Base-by-base conservation (phyloP, 2,797 vertebrate genomes). In the Paedocypris micromegethes region DNA sequence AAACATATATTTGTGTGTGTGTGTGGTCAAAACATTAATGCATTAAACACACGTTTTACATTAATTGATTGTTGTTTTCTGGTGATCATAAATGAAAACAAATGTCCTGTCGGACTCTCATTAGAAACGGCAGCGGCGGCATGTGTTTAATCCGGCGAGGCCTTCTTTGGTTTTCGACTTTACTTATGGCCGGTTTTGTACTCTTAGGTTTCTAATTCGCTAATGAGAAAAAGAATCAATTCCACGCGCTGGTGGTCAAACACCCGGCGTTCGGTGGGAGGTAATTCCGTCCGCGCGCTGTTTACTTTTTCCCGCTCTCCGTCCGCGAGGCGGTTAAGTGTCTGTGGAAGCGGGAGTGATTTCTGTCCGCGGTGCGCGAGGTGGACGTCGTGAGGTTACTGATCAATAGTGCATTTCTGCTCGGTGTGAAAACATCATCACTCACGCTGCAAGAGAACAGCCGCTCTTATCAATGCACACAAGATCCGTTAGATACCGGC, bases 401-500 rank as follows among this genome's bases (percentile, higher is more conserved):
- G 86, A 91, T 91, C 89, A 84, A 90, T 90, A 89, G 68, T 77
- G 79, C 87, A 88, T 90, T 88, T 87, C 88, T 88, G 83, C 78
- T 79, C 75, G 5, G 81, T 64, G 79, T 78, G 80, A 81, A 85
- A 82, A 86, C 83, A 73, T 73, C 79, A 84, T 85, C 82, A 81
- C 84, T 89, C 85, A 83, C 76, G 83, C 76, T 75, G 79, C 77
- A 82, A 75, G 78, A 82, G 75, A 81, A 83, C 81, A 75, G 75
- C 61, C 78, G 68, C 77, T 82, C 71, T 76, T 78, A 80, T 87
- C 82, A 70, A 86, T 86, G 82, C 4, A n/a, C 44, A 5, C 54
- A 9, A 52, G 48, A 70, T 23, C 23, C 23, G 23, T 23, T 23
- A 23, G 23, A 23, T 23, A 23, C 23, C 1, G 23, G 23, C 23